Conservation (phyloP, 2,797 vertebrate species). For the Alosa sapidissima region DNA sequence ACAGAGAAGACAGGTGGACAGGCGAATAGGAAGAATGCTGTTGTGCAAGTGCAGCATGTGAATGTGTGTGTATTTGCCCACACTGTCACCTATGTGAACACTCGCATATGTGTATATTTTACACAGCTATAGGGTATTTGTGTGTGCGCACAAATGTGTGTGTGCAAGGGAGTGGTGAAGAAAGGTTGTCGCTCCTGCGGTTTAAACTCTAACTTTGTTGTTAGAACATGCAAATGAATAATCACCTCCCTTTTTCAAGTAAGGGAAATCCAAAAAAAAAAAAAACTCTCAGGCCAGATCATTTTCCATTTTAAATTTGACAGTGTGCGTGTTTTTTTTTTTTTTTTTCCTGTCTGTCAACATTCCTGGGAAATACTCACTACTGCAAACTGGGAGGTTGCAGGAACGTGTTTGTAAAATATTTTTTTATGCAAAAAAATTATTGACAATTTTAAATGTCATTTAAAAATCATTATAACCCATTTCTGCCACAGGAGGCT, state of each 20-base stretch:
- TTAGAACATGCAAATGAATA: conserved; percentile 12
- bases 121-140: background rate
- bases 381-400: conserved; percentile 22
- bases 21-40: background rate
- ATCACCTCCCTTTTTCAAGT: background rate
- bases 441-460: background rate
- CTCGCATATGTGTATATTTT: background rate
- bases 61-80: background rate
- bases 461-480: background rate
- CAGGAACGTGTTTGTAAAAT: conserved; percentile 27
- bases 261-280: conserved; percentile 4
- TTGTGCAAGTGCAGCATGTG: background rate
- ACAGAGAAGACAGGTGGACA: background rate
- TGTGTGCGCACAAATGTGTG: background rate
- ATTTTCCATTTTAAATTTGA: conserved; percentile 24
- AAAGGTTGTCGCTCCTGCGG: conserved; percentile 2
- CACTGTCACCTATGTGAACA: background rate
- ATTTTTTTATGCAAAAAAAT: conserved; percentile 22
- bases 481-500: background rate
- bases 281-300: conserved; percentile 19
- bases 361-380: conserved; percentile 19
- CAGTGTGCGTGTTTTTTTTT: background rate
- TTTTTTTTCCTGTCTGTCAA: conserved; percentile 4
- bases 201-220: conserved; percentile 3
- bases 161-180: conserved; percentile 17